Evolutionary conservation across 2,888 invertebrate genomes (phyloP).

Genomic region (Trissoscelio sp.): DNA sequence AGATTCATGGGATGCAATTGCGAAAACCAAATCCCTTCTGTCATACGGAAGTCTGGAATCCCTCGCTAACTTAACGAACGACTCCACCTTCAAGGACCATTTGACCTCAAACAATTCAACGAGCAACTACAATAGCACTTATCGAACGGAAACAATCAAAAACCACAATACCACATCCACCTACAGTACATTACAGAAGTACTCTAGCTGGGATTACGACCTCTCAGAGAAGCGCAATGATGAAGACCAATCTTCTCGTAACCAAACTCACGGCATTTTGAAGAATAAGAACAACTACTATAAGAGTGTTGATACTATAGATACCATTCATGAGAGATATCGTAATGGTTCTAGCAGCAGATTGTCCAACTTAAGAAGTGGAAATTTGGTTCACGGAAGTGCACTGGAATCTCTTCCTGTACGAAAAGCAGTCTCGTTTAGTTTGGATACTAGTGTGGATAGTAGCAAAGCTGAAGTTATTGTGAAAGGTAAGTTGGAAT

Average conservation of each 20-base stretch:
- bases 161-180: conserved; percentile 63
- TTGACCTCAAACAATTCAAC: conserved; percentile 75
- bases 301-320: conserved; percentile 76
- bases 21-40: conserved; percentile 90
- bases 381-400: conserved; percentile 85
- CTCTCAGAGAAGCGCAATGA: conserved; percentile 72
- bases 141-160: conserved; percentile 73
- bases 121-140: conserved; percentile 77
- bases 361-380: conserved; percentile 44
- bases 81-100: conserved; percentile 84
- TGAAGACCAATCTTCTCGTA: conserved; percentile 72
- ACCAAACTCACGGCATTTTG: conserved; percentile 79
- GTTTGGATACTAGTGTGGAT: conserved; percentile 83
- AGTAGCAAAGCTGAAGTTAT: conserved; percentile 84
- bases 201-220: conserved; percentile 75
- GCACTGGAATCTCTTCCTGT: conserved; percentile 86
- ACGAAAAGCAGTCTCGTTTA: conserved; percentile 85
- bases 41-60: conserved; percentile 89
- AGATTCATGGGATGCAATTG: conserved; percentile 93
- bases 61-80: conserved; percentile 88
- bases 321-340: conserved; percentile 77
- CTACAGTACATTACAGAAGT: conserved; percentile 70
- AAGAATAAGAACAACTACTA: conserved; percentile 81
- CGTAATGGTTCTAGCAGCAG: conserved; percentile 66
- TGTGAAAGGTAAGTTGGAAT: conserved; percentile 84